A percentile compares a stretch with the other conserved stretches of the same genome.
Evolutionary conservation across 1,140 invertebrate genomes (phyloP).

Genomic region (Episyrphus balteatus): DNA sequence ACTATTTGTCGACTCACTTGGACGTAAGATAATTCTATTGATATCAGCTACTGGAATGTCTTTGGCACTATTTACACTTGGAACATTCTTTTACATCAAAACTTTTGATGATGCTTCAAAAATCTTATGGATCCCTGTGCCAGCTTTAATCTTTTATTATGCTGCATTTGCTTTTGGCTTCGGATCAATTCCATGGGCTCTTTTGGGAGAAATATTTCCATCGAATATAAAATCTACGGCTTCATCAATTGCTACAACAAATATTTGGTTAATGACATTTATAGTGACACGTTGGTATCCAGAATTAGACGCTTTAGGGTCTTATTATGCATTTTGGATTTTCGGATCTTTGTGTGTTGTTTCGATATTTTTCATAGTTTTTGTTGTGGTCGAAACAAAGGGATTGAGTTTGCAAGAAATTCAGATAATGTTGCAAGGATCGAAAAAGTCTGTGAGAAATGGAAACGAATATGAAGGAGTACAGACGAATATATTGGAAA

Average conservation of each 20-base stretch:
- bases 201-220: constrained; percentile 76
- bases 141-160: constrained; percentile 55
- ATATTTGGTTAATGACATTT: constrained; percentile 71
- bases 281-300: constrained; percentile 67
- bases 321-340: constrained; percentile 64
- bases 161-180: constrained; percentile 55
- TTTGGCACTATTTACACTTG: constrained; percentile 43
- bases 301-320: constrained; percentile 48
- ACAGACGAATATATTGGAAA: too few relatives aligned
- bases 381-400: constrained; percentile 72
- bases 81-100: constrained; percentile 51
- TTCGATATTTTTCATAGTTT: constrained; percentile 49
- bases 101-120: constrained; percentile 36
- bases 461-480: too few relatives aligned
- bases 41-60: constrained; percentile 56
- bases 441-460: too few relatives aligned
- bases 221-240: constrained; percentile 63
- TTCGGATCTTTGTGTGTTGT: constrained; percentile 59
- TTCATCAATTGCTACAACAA: constrained; percentile 59
- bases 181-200: constrained; percentile 74
- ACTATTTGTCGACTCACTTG: constrained; percentile 60
- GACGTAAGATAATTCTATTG: constrained; percentile 59
- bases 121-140: constrained; percentile 52
- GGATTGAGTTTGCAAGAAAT: constrained; percentile 67
- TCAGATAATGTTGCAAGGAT: constrained; percentile 44